These are phyloP conservation scores for Phorcus lineatus DNA, from an alignment of 2,888 invertebrate species.

Conservation along the genomic window DNA sequence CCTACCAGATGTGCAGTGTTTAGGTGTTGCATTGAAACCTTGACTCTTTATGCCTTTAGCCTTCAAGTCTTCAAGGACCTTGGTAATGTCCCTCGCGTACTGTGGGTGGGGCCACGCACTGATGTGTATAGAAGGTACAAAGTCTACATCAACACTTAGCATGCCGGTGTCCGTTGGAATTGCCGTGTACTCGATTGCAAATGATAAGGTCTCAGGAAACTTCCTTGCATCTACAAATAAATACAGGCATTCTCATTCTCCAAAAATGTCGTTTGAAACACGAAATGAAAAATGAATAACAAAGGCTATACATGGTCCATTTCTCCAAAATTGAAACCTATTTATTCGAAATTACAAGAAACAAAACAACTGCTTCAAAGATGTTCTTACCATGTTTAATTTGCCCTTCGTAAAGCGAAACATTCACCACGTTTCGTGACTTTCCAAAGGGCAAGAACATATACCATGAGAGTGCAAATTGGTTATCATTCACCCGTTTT, in stretches of 20 bases:
- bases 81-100: background rate
- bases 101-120: background rate
- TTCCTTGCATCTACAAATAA: background rate
- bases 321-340: no score
- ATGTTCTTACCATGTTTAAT: no score
- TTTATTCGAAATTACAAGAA: background rate
- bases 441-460: no score
- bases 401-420: no score
- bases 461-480: no score
- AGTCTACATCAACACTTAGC: conserved; percentile 4
- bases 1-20: background rate
- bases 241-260: background rate
- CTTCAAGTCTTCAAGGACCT: background rate
- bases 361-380: no score
- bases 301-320: no score
- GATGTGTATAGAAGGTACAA: background rate
- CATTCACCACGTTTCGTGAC: no score
- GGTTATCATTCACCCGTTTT: no score
- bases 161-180: background rate
- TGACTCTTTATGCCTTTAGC: background rate
- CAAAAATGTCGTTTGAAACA: no score
- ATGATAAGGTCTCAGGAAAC: background rate
- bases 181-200: background rate
- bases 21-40: background rate
- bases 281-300: no score